Conservation (phyloP, 2,113 vertebrate genomes). For the Platichthys stellatus region DNA sequence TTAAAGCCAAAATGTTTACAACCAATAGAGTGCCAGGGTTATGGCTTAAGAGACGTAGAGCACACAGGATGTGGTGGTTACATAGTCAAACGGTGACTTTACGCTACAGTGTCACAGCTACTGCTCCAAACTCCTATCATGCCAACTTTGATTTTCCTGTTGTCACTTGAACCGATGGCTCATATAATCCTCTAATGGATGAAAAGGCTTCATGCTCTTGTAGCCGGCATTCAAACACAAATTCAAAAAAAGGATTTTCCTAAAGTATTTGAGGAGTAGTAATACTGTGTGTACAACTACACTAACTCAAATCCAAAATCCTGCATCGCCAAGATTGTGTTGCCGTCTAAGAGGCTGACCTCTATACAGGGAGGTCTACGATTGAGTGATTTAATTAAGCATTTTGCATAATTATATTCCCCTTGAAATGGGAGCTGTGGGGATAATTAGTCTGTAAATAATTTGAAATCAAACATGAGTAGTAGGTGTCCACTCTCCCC, state of each 20-base stretch:
- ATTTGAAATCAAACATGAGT: slow-evolving; percentile 60
- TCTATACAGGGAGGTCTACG: not conserved
- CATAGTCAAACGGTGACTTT: slow-evolving; percentile 12
- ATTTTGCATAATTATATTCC: slow-evolving; percentile 44
- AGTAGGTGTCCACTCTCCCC: slow-evolving; percentile 49
- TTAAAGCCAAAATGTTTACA: slow-evolving; percentile 61
- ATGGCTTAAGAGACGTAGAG: slow-evolving; percentile 29
- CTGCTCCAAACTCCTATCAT: not conserved
- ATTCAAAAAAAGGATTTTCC: not conserved
- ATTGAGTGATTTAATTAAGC: slow-evolving; percentile 30
- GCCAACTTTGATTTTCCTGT: slow-evolving; percentile 34
- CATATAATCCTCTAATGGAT: slow-evolving; percentile 9
- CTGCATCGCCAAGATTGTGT: not conserved
- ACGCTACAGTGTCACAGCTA: slow-evolving; percentile 2
- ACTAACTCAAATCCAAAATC: slow-evolving; percentile 1
- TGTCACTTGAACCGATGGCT: slow-evolving; percentile 9
- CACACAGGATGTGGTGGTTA: slow-evolving; percentile 19
- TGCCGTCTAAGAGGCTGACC: slow-evolving; percentile 6
- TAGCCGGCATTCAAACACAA: not conserved
- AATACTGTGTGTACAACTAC: not conserved
- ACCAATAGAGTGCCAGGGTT: slow-evolving; percentile 40
- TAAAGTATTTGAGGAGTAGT: not conserved
- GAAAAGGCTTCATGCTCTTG: not conserved
- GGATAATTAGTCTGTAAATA: slow-evolving; percentile 69
- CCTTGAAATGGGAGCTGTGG: slow-evolving; percentile 29